Evolutionary conservation across 2,113 vertebrate species (phyloP), one percentile per base, ranked within the genome.

Genomic region (Gymnarchus niloticus): DNA sequence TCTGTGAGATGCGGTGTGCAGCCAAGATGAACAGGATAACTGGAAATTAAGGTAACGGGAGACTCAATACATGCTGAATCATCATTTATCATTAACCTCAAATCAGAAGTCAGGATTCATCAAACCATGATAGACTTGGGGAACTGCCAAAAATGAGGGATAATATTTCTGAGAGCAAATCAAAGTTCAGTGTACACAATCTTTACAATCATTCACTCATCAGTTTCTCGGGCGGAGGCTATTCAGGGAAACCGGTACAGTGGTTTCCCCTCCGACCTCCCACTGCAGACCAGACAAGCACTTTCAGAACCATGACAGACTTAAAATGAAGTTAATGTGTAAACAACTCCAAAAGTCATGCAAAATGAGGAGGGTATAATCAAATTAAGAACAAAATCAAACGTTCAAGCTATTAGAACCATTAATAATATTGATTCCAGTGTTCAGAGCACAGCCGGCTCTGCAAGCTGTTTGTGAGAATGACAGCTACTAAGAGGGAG

Each of bases 381-480:
- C 28, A 57, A 57, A 83, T 57, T 57, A 61, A 57, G 17, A 61
- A 61, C 25, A 84, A 69, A n/a, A 84, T 73, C 23, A 65, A 76
- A 2, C 49, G 33, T 52, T 54, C 46, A 82, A 37, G n/a, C 78
- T 25, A 65, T 78, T 48, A 56, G 81, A 14, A 19, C 56, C 51
- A 81, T 78, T 81, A 73, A 69, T 83, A 78, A 65, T 1, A 73
- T 65, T 86, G 80, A 86, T 83, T 86, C 80, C 81, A 83, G 61
- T 83, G 85, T 81, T 73, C 81, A 86, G 80, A 46, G 33, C 80
- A 73, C n/a, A 33, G 80, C 85, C 51, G 23, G 21, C 59, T 41
- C 82, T 83, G 49, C 46, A 41, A 86, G 85, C 76, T 56, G 81
- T 81, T 46, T 82, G 59, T 37, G 80, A 23, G 54, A 81, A 56